phyloP scores from a whole-genome alignment of 2,113 vertebrate species.

The Dromaius novaehollandiae region DNA sequence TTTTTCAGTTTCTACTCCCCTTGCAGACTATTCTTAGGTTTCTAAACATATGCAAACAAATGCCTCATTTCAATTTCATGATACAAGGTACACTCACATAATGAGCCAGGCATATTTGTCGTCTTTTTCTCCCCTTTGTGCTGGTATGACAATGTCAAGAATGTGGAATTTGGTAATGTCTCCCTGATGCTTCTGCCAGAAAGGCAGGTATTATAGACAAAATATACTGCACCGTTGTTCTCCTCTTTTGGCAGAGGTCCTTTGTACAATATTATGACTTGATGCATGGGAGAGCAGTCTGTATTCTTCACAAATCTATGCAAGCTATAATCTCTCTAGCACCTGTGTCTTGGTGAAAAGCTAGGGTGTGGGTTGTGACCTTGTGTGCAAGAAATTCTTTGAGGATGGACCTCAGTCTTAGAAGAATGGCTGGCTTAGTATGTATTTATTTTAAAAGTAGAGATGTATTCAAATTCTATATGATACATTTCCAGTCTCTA shows the following conservation, averaged over 20 bases:
- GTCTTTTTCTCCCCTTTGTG: not conserved
- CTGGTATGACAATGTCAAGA: not conserved
- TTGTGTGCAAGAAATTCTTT: not conserved
- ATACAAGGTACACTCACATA: not conserved
- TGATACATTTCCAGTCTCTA: not conserved
- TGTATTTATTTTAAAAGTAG: not conserved
- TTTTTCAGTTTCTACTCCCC: not conserved
- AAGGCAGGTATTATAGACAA: not conserved
- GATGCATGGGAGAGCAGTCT: not conserved
- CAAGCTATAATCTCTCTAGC: not conserved
- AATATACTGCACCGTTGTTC: not conserved
- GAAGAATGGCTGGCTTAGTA: not conserved
- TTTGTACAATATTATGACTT: not conserved
- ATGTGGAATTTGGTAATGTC: not conserved
- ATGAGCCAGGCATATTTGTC: fast-evolving
- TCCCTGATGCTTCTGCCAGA: not conserved
- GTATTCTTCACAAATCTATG: not conserved
- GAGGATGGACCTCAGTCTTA: not conserved
- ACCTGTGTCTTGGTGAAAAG: not conserved
- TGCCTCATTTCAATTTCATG: not conserved
- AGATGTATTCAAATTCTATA: not conserved
- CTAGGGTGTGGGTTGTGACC: not conserved
- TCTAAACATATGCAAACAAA: not conserved
- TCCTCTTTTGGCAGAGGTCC: not conserved
- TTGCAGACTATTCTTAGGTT: not conserved